These are phyloP conservation scores for Serrognathus titanus DNA, from an alignment of 2,888 invertebrate species.

Conservation along the genomic window DNA sequence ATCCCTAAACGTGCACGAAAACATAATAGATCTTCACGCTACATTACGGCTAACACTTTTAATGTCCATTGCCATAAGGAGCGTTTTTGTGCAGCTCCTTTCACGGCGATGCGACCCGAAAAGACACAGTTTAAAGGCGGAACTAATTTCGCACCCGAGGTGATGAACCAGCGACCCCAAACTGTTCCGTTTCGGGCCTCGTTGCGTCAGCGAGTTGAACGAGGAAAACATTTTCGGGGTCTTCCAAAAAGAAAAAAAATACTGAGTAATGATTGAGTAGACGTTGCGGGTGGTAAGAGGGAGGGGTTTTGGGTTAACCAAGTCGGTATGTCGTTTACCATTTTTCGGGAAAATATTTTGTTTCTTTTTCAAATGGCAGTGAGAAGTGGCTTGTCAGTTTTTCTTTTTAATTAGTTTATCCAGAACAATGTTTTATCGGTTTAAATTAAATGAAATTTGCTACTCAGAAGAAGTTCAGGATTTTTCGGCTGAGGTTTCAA, in stretches of 20 bases:
- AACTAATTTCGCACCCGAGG: constrained; percentile 9
- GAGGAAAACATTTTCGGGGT: neutral
- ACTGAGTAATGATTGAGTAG: constrained; percentile 6
- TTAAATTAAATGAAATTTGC: too few species aligned
- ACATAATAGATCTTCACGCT: constrained; percentile 31
- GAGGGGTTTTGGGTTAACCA: constrained; percentile 12
- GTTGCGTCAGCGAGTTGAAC: neutral
- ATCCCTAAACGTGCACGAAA: constrained; percentile 4
- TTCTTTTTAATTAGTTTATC: too few species aligned
- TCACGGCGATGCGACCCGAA: constrained; percentile 9
- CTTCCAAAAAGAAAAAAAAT: constrained; percentile 4
- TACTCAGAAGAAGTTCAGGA: too few species aligned
- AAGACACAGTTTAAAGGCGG: constrained; percentile 11
- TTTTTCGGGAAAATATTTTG: constrained; percentile 14
- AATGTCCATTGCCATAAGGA: constrained; percentile 18
- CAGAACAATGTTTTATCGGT: too few species aligned
- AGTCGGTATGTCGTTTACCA: constrained; percentile 16
- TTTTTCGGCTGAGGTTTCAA: too few species aligned
- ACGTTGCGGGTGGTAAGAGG: constrained; percentile 13
- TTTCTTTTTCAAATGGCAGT: too few species aligned
- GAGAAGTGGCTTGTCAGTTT: too few species aligned
- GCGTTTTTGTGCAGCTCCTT: constrained; percentile 8
- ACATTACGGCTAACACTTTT: constrained; percentile 30
- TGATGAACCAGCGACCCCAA: constrained; percentile 2
- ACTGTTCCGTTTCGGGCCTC: neutral